A percentile compares a stretch with the other conserved stretches of the same genome.
These are phyloP conservation scores for Aphaenogaster rudis DNA, from an alignment of 1,140 invertebrate species.

Conservation along the genomic window DNA sequence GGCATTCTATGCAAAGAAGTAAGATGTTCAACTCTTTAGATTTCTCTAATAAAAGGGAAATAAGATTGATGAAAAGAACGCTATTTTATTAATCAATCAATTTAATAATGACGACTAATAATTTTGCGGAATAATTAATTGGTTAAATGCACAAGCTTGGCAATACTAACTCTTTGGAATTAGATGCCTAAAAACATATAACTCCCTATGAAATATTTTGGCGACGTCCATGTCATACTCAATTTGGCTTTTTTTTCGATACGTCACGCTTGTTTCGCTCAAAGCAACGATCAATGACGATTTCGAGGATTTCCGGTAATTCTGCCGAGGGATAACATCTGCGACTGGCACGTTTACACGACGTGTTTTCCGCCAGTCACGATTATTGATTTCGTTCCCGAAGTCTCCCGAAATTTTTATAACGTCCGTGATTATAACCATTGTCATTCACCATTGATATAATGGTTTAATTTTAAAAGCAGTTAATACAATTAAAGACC, in stretches of 20 bases:
- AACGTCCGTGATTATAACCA: conserved; percentile 4
- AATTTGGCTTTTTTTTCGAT: conserved; percentile 46
- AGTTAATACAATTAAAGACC: not conserved
- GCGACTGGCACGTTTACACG: conserved; percentile 46
- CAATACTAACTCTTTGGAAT: not conserved
- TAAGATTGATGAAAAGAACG: not conserved
- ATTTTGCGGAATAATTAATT: conserved; percentile 9
- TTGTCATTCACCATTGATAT: not conserved
- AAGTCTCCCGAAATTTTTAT: conserved; percentile 34
- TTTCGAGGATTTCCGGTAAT: conserved; percentile 50
- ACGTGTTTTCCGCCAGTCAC: conserved; percentile 39
- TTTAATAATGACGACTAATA: not conserved
- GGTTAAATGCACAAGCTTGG: not conserved
- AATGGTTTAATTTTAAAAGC: not conserved
- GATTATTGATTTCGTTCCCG: conserved; percentile 43
- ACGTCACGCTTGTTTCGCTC: conserved; percentile 39
- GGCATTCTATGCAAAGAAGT: not conserved
- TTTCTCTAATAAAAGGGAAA: not conserved
- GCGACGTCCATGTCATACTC: conserved; percentile 18
- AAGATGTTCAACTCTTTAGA: not conserved
- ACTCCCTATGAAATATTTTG: conserved; percentile 12
- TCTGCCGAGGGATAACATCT: conserved; percentile 53
- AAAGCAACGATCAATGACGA: conserved; percentile 44
- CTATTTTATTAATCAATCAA: not conserved
- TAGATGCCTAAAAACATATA: not conserved